Evolutionary conservation across 2,113 vertebrate genomes (phyloP).

Genomic region (Antechinus stuartii): DNA sequence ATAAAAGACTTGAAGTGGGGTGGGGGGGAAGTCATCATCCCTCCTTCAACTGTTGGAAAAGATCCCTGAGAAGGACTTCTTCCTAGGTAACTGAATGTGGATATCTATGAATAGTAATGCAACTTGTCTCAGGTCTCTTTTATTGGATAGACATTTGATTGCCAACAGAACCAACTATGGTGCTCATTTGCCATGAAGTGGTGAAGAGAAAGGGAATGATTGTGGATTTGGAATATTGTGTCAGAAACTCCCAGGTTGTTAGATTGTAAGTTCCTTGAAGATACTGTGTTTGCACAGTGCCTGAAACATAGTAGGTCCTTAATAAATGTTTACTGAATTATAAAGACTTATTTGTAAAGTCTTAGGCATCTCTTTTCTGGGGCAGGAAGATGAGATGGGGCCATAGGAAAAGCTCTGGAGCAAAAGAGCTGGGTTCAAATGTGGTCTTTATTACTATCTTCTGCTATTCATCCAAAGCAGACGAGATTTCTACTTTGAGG

Average conservation of each 20-base stretch:
- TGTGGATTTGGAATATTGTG: neutral
- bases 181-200: neutral
- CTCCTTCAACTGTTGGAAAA: neutral
- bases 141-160: neutral
- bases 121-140: neutral
- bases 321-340: neutral
- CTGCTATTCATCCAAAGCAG: too few relatives aligned
- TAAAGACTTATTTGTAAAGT: neutral
- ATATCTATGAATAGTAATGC: neutral
- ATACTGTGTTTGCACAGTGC: neutral
- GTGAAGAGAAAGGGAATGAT: neutral
- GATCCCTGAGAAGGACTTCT: neutral
- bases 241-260: neutral
- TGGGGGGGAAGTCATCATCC: neutral
- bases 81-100: neutral
- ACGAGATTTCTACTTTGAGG: neutral
- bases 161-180: neutral
- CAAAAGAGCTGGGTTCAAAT: accelerated
- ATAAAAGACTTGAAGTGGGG: neutral
- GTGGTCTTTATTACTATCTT: neutral
- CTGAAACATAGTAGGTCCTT: too few relatives aligned
- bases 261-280: neutral
- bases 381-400: neutral
- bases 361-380: neutral
- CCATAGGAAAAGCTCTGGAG: neutral